Conservation (phyloP, 2,797 vertebrate genomes). For the Lepus oiostolus region DNA sequence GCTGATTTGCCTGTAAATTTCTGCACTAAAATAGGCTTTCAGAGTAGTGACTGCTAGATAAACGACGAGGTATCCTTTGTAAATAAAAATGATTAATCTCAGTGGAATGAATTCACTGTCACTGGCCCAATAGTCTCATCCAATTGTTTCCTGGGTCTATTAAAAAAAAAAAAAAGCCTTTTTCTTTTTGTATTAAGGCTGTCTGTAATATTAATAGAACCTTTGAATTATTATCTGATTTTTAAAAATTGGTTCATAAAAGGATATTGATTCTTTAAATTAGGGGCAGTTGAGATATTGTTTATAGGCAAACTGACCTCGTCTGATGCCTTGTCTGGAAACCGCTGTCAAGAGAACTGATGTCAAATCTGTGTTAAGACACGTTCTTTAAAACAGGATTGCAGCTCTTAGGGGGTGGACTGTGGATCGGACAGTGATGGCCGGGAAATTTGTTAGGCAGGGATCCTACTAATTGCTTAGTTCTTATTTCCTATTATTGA, state of each 20-base stretch:
- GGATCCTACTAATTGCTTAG: constrained; percentile 35
- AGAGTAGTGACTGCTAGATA: constrained; percentile 67
- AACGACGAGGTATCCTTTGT: constrained; percentile 42
- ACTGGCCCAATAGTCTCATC: constrained; percentile 55
- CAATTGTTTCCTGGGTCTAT: constrained; percentile 50
- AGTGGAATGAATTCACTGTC: constrained; percentile 29
- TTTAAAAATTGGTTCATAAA: constrained; percentile 75
- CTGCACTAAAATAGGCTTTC: constrained; percentile 71
- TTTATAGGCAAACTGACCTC: constrained; percentile 51
- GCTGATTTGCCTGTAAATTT: constrained; percentile 64
- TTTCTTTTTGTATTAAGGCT: constrained; percentile 67
- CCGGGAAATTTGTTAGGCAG: background rate
- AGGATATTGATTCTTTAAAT: constrained; percentile 78
- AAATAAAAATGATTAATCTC: constrained; percentile 82
- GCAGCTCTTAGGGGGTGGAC: background rate
- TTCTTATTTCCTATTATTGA: constrained; percentile 57
- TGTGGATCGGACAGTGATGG: background rate
- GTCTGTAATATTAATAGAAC: constrained; percentile 67
- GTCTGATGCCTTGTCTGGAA: background rate
- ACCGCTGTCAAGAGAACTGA: background rate
- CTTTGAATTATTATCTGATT: constrained; percentile 75
- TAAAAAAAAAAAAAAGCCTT: background rate
- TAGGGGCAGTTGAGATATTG: constrained; percentile 55
- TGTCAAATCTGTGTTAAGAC: background rate
- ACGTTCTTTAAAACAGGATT: background rate